Evolutionary conservation across 2,113 vertebrate species (phyloP).

Genomic region (Oreotrochilus melanogaster): DNA sequence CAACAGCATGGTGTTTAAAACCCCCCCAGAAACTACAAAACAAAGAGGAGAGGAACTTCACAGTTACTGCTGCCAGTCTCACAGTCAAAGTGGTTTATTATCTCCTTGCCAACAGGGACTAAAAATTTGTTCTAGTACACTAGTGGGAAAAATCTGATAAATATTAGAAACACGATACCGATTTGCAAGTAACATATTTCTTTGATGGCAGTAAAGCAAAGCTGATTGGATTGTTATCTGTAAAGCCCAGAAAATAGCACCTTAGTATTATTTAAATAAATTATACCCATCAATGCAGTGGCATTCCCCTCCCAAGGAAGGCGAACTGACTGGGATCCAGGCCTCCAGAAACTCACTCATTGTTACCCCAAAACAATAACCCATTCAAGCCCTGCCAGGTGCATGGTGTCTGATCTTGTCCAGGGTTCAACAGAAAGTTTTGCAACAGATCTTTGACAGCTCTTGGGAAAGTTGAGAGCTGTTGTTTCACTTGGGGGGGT

Average conservation of each 20-base stretch:
- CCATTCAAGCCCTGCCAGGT: background rate
- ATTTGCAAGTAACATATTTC: background rate
- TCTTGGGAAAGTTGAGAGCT: background rate
- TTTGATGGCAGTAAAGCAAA: background rate
- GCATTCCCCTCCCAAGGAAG: rapidly evolving
- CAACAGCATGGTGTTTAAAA: background rate
- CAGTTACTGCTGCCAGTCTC: conserved; percentile 8
- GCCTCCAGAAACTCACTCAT: rapidly evolving
- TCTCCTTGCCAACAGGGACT: conserved; percentile 40
- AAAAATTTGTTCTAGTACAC: conserved; percentile 25
- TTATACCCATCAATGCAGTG: rapidly evolving
- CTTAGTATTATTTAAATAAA: background rate
- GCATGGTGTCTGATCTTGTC: background rate
- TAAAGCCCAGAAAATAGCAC: background rate
- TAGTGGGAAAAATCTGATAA: conserved; percentile 54
- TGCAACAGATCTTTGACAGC: background rate
- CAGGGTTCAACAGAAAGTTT: background rate
- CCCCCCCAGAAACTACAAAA: background rate
- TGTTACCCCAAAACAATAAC: background rate
- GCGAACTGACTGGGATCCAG: background rate
- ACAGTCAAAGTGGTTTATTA: background rate
- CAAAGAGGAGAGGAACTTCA: background rate
- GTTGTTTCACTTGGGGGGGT: no score
- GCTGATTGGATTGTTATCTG: background rate
- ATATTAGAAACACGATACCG: background rate